A percentile compares a stretch with the other conserved stretches of the same genome.
phyloP scores from a whole-genome alignment of 37 sponge, comb jelly and placozoan species.

The Crambe crambe region DNA sequence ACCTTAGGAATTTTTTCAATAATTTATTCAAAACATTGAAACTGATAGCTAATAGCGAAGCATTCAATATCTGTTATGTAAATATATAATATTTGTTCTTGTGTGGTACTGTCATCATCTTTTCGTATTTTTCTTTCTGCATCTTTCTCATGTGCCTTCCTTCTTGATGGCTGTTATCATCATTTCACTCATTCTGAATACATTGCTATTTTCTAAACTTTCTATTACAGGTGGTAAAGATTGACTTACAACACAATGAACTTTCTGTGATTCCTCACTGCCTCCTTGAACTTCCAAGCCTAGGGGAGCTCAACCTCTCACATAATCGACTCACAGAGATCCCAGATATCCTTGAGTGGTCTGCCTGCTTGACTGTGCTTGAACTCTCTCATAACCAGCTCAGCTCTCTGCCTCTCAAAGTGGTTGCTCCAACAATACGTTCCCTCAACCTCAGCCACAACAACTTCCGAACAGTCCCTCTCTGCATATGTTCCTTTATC shows the following conservation, averaged over 20 bases:
- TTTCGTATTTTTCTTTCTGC: too few species aligned
- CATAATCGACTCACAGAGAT: conserved; percentile 65
- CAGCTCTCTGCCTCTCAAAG: conserved; percentile 48
- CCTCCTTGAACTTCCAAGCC: conserved; percentile 77
- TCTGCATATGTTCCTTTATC: conserved; percentile 75
- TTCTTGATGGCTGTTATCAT: too few species aligned
- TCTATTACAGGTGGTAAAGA: conserved; percentile 38
- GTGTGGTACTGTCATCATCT: too few species aligned
- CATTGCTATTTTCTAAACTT: not conserved
- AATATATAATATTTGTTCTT: too few species aligned
- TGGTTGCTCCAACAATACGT: conserved; percentile 48
- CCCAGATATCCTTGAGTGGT: conserved; percentile 67
- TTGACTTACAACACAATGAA: conserved; percentile 70
- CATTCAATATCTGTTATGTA: too few species aligned
- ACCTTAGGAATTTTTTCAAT: too few species aligned
- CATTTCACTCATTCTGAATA: not conserved
- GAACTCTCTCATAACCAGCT: conserved; percentile 80
- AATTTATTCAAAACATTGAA: too few species aligned
- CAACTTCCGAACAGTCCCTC: conserved; percentile 61
- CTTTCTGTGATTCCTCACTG: conserved; percentile 58
- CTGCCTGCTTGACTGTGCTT: conserved; percentile 66
- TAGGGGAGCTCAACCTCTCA: conserved; percentile 71
- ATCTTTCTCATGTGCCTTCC: too few species aligned
- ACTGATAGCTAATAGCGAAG: too few species aligned
- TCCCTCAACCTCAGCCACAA: conserved; percentile 77